phyloP scores from a whole-genome alignment of 2,113 vertebrate species.

The Phalacrocorax pelagicus region DNA sequence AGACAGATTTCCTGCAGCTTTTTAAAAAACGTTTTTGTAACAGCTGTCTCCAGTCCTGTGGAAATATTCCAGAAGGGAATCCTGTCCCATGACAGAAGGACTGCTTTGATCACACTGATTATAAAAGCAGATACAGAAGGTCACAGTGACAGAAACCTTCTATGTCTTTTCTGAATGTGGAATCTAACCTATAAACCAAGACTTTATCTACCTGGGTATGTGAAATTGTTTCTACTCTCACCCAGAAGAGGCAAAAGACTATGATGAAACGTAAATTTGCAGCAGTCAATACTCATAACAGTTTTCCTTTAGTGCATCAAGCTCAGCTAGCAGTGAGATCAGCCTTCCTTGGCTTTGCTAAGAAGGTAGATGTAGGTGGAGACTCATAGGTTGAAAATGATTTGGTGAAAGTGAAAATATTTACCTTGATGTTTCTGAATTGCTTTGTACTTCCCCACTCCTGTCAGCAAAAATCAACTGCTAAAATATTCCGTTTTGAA shows the following conservation, averaged over 20 bases:
- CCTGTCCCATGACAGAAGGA: conserved; percentile 5
- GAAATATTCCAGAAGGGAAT: conserved; percentile 62
- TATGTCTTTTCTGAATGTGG: conserved; percentile 12
- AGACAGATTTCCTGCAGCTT: conserved; percentile 35
- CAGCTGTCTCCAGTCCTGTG: conserved; percentile 52
- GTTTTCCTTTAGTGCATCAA: neutral
- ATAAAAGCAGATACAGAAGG: conserved; percentile 47
- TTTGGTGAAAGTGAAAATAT: neutral
- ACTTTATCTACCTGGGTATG: neutral
- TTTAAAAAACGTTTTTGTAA: conserved; percentile 38
- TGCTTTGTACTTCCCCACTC: neutral
- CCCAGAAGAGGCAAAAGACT: neutral
- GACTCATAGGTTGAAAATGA: neutral
- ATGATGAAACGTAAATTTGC: neutral
- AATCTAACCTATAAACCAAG: neutral
- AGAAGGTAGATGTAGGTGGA: neutral
- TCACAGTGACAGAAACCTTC: conserved; percentile 26
- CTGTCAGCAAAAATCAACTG: neutral
- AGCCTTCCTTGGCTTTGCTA: neutral
- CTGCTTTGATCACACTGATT: conserved; percentile 62
- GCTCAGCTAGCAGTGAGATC: neutral
- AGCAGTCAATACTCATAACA: neutral
- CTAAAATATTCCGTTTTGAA: neutral
- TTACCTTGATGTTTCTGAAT: neutral
- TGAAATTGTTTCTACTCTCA: neutral